phyloP scores from a whole-genome alignment of 2,888 invertebrate genomes.

The Melinaea menophilus region DNA sequence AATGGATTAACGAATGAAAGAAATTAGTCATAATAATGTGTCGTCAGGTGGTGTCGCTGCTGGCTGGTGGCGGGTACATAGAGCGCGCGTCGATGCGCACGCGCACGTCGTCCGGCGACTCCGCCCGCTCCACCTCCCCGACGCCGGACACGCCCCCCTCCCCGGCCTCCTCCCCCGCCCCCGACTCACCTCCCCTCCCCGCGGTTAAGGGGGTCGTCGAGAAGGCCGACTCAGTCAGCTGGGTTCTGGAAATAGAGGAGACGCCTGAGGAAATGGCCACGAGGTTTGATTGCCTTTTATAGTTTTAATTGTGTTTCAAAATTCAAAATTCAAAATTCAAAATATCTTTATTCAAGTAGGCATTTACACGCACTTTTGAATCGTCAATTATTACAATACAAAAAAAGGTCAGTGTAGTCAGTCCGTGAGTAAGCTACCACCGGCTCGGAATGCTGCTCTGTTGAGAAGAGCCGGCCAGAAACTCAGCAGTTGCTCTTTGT shows the following conservation, averaged over 20 bases:
- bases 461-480: too few relatives aligned
- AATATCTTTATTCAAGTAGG: too few relatives aligned
- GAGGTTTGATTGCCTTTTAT: conserved; percentile 43
- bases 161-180: conserved; percentile 54
- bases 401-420: too few relatives aligned
- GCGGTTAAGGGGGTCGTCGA: conserved; percentile 90
- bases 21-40: too few relatives aligned
- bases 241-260: conserved; percentile 89
- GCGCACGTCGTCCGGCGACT: conserved; percentile 65
- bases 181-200: conserved; percentile 82
- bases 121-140: conserved; percentile 60
- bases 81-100: conserved; percentile 61
- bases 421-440: too few relatives aligned
- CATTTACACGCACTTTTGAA: too few relatives aligned
- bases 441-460: too few relatives aligned
- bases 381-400: too few relatives aligned
- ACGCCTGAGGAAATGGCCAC: conserved; percentile 84
- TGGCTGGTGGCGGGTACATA: conserved; percentile 66
- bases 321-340: too few relatives aligned
- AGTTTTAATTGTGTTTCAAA: neutral
- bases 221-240: conserved; percentile 91
- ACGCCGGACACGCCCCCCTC: conserved; percentile 64
- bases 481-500: too few relatives aligned
- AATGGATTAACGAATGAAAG: too few relatives aligned
- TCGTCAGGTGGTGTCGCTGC: conserved; percentile 73